Conservation (phyloP, 2,113 vertebrate genomes). For the Butorides virescens region DNA sequence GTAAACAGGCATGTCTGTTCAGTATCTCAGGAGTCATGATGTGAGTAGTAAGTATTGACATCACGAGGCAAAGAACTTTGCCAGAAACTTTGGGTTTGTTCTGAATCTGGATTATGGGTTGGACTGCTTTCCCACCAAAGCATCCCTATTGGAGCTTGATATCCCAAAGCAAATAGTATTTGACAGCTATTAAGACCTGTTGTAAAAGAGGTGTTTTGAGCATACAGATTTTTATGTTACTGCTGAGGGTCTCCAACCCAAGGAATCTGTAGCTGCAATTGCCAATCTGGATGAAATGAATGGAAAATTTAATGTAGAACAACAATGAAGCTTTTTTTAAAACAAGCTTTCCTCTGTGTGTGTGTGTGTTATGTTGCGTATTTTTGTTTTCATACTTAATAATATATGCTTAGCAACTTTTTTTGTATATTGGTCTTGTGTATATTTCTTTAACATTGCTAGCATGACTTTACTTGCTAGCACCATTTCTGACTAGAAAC, state of each 20-base stretch:
- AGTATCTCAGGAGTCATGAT: not conserved
- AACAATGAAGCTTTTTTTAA: not conserved
- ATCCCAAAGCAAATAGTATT: not conserved
- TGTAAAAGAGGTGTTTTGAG: not conserved
- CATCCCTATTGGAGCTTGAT: not conserved
- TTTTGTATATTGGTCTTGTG: not conserved
- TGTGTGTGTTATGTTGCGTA: rapidly evolving
- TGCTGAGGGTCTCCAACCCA: not conserved
- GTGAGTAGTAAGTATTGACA: not conserved
- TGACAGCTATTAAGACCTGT: not conserved
- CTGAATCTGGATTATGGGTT: not conserved
- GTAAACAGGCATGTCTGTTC: not conserved
- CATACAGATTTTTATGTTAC: not conserved
- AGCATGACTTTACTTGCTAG: not conserved
- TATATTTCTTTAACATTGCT: not conserved
- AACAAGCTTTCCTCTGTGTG: not conserved
- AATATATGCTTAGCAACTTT: not conserved
- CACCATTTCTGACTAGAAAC: not conserved
- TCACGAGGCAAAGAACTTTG: not conserved
- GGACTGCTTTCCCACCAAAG: not conserved
- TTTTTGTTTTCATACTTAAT: not conserved
- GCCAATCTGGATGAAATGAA: not conserved
- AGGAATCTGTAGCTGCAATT: not conserved
- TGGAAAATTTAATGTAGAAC: not conserved
- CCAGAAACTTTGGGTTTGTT: not conserved